Percentiles rank a stretch among this genome's conserved stretches.
phyloP scores from a whole-genome alignment of 30 jellyfish, hydroid and myxozoan species.

The Nemopilema nomurai region DNA sequence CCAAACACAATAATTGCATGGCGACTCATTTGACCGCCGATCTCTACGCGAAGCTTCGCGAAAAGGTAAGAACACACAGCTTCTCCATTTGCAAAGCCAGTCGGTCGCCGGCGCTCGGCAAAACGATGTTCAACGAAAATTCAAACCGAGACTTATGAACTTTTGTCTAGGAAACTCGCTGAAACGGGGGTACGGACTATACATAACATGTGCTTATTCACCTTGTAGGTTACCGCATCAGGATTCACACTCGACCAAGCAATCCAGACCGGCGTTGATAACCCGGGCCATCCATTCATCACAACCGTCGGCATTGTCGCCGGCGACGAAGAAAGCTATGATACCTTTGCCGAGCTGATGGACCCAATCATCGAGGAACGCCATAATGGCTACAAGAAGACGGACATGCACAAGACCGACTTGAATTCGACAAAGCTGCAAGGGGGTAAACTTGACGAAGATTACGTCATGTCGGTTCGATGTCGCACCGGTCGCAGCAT shows the following conservation, averaged over 20 bases:
- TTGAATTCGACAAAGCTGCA: slow-evolving; percentile 61
- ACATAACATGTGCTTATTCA: background rate
- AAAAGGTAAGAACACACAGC: slow-evolving; percentile 10
- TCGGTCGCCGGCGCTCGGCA: background rate
- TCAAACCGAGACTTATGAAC: background rate
- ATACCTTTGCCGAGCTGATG: slow-evolving; percentile 64
- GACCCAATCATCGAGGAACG: slow-evolving; percentile 88
- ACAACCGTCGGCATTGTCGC: slow-evolving; percentile 89
- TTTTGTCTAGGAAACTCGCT: background rate
- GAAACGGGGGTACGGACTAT: background rate
- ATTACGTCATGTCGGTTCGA: slow-evolving; percentile 73
- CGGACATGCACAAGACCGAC: slow-evolving; percentile 84
- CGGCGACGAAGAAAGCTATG: slow-evolving; percentile 87
- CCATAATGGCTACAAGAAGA: slow-evolving; percentile 74
- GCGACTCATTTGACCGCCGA: slow-evolving; percentile 36
- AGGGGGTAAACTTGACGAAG: slow-evolving; percentile 81
- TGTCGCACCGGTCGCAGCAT: slow-evolving; percentile 88
- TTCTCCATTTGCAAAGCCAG: background rate
- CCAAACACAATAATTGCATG: slow-evolving; percentile 68
- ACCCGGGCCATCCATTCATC: slow-evolving; percentile 94
- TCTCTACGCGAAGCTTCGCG: slow-evolving; percentile 29
- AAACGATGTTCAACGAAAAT: background rate
- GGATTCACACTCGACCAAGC: slow-evolving; percentile 81
- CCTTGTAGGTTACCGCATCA: slow-evolving; percentile 52
- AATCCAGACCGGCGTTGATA: slow-evolving; percentile 92